Evolutionary conservation across 2,797 vertebrate genomes (phyloP).

Genomic region (Balearica regulorum): DNA sequence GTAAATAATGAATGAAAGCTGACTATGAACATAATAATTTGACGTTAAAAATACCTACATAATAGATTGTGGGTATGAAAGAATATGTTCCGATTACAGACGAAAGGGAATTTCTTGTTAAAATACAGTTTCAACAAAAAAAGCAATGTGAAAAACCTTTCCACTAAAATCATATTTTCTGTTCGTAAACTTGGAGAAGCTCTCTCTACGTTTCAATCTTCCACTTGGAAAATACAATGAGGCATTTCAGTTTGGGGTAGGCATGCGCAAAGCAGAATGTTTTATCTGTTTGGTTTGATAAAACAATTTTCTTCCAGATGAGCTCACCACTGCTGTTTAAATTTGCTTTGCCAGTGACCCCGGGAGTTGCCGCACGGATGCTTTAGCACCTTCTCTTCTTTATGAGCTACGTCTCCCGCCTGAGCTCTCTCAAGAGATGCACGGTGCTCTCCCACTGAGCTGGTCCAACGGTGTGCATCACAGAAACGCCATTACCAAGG

Average conservation of each 20-base stretch:
- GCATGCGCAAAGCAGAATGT: not conserved
- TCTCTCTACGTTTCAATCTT: not conserved
- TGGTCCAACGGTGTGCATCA: fast-evolving
- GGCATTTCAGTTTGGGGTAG: not conserved
- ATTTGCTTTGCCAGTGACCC: not conserved
- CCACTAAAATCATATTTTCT: not conserved
- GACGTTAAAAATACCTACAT: not conserved
- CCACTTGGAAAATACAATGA: not conserved
- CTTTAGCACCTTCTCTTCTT: not conserved
- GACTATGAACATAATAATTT: not conserved
- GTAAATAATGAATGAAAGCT: conserved; percentile 9
- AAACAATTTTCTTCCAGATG: not conserved
- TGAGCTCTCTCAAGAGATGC: not conserved
- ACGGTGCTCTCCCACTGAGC: fast-evolving
- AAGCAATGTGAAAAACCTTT: not conserved
- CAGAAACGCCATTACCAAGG: not conserved
- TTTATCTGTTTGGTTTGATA: not conserved
- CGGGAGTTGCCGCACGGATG: not conserved
- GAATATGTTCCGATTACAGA: not conserved
- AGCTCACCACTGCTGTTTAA: not conserved
- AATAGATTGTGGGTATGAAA: not conserved
- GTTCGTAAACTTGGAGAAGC: not conserved
- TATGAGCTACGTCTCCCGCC: not conserved
- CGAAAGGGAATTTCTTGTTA: not conserved
- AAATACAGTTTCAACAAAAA: not conserved